Percentiles rank a stretch among this genome's conserved stretches.
Evolutionary conservation across 2,113 vertebrate species (phyloP).

Genomic region (Saimiri boliviensis): DNA sequence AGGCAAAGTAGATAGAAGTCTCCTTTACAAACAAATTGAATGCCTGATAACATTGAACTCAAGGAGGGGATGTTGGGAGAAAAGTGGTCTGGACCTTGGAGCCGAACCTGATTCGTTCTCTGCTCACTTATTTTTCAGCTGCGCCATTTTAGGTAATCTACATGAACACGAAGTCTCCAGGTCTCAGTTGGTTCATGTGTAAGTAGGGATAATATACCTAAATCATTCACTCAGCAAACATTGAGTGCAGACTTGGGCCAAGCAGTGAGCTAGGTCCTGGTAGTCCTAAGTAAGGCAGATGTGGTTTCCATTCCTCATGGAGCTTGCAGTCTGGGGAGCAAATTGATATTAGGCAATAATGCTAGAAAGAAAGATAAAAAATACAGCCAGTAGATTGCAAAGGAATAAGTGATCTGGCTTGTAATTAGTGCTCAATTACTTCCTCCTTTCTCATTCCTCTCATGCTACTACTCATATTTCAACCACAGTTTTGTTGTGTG

Average conservation of each 20-base stretch:
- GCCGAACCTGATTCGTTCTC: not conserved
- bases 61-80: not conserved
- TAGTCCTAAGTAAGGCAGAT: not conserved
- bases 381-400: not conserved
- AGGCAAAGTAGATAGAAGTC: not conserved
- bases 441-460: not conserved
- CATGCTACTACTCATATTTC: too few species aligned
- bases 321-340: not conserved
- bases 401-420: not conserved
- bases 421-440: not conserved
- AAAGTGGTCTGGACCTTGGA: not conserved
- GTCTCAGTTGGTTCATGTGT: not conserved
- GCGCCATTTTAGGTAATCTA: not conserved
- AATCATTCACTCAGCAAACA: not conserved
- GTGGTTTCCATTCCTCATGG: not conserved
- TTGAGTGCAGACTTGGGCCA: not conserved
- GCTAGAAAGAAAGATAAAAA: not conserved
- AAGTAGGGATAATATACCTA: not conserved
- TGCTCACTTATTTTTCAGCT: not conserved
- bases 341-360: not conserved
- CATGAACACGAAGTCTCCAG: not conserved
- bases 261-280: not conserved
- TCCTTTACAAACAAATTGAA: not conserved
- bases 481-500: too few species aligned
- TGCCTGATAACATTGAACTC: too few species aligned